These are phyloP conservation scores for Cataglyphis cursor DNA, from an alignment of 2,888 invertebrate genomes.

Conservation along the genomic window DNA sequence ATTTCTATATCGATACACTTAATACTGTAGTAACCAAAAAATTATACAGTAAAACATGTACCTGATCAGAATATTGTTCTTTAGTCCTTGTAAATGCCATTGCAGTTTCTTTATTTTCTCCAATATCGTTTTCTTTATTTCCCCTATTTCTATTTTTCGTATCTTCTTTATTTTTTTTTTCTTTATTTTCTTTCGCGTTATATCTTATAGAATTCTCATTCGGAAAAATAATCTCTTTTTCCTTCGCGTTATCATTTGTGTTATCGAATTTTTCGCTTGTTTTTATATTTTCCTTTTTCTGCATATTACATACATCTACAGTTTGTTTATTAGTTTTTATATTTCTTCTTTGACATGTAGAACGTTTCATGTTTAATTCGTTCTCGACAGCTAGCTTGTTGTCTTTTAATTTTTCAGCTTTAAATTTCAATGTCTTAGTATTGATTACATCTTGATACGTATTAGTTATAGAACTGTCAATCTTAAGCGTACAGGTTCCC, in stretches of 20 bases:
- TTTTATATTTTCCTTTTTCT: slow-evolving; percentile 62
- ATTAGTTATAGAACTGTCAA: slow-evolving; percentile 71
- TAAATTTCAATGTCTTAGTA: slow-evolving; percentile 69
- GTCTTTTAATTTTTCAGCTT: slow-evolving; percentile 75
- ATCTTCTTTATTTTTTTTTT: slow-evolving; percentile 85
- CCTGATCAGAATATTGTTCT: slow-evolving; percentile 76
- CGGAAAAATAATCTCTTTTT: slow-evolving; percentile 51
- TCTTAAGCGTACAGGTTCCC: slow-evolving; percentile 73
- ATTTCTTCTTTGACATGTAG: slow-evolving; percentile 64
- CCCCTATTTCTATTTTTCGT: slow-evolving; percentile 81
- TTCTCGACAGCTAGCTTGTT: slow-evolving; percentile 68
- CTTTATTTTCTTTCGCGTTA: slow-evolving; percentile 84
- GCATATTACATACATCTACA: slow-evolving; percentile 62
- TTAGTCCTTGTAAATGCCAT: slow-evolving; percentile 60
- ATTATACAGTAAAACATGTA: slow-evolving; percentile 69
- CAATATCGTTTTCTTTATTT: slow-evolving; percentile 71
- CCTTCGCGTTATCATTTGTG: slow-evolving; percentile 54
- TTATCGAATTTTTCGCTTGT: slow-evolving; percentile 61
- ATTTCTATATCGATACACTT: slow-evolving; percentile 53
- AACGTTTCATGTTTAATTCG: slow-evolving; percentile 61
- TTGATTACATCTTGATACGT: slow-evolving; percentile 69
- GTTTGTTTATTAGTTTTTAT: slow-evolving; percentile 65
- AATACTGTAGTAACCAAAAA: slow-evolving; percentile 55
- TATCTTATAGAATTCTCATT: slow-evolving; percentile 69
- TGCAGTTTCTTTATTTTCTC: slow-evolving; percentile 73